phyloP scores from a whole-genome alignment of 2,797 vertebrate species.

The Garrulus glandarius region DNA sequence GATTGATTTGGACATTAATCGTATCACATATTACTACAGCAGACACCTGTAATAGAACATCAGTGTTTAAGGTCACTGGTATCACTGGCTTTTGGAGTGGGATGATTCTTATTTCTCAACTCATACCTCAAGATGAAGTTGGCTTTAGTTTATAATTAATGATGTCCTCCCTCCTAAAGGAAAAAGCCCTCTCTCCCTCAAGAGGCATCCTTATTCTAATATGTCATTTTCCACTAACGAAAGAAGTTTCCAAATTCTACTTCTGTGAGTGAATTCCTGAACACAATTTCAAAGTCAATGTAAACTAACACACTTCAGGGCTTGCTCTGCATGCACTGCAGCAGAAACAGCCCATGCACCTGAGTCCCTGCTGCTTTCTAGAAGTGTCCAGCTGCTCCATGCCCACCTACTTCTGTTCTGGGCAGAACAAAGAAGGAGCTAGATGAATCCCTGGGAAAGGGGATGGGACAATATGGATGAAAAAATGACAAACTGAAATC shows the following conservation, averaged over 20 bases:
- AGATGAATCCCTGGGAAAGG: background rate
- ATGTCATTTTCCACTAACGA: background rate
- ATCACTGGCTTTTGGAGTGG: background rate
- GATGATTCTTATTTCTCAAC: background rate
- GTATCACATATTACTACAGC: background rate
- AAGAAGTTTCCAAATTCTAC: background rate
- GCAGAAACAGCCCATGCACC: background rate
- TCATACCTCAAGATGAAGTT: background rate
- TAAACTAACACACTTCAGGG: background rate
- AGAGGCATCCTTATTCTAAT: background rate
- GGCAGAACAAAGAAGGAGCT: background rate
- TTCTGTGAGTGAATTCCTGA: background rate
- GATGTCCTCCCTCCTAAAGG: background rate
- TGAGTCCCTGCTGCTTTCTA: background rate
- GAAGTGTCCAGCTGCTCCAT: background rate
- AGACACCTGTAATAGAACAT: background rate
- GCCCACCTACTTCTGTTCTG: background rate
- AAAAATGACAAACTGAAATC: background rate
- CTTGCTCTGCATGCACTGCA: background rate
- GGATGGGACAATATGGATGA: background rate
- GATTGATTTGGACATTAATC: background rate
- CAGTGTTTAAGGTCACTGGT: background rate
- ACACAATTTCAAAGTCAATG: background rate
- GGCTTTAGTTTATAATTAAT: background rate
- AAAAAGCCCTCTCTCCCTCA: background rate